phyloP scores from a whole-genome alignment of 2,888 invertebrate species.

The Diarsia dahlii region DNA sequence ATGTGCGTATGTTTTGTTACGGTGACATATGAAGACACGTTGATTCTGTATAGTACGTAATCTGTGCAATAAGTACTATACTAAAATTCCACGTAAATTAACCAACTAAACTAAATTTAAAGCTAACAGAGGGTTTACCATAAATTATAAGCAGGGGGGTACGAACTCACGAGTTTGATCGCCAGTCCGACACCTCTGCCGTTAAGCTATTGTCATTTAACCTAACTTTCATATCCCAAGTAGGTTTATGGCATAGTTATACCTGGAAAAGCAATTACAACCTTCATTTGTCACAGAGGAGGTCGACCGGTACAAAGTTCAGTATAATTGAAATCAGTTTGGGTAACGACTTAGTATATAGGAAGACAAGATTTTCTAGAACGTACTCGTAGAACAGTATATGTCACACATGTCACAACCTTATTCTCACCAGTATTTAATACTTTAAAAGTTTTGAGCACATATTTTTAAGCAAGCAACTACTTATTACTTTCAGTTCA shows the following conservation, averaged over 20 bases:
- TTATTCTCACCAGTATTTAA: conserved; percentile 9
- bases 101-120: conserved; percentile 54
- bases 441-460: conserved; percentile 27
- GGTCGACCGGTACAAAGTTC: conserved; percentile 48
- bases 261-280: conserved; percentile 58
- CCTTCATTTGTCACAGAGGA: conserved; percentile 51
- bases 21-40: neutral
- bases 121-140: conserved; percentile 30
- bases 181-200: conserved; percentile 38
- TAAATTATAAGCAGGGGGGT: conserved; percentile 20
- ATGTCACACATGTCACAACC: conserved; percentile 49
- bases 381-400: conserved; percentile 6
- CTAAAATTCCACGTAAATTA: conserved; percentile 51
- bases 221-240: conserved; percentile 55
- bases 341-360: conserved; percentile 28
- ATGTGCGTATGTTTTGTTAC: conserved; percentile 4
- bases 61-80: conserved; percentile 36
- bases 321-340: conserved; percentile 53
- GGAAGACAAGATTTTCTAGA: conserved; percentile 4
- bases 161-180: conserved; percentile 34
- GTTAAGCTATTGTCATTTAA: conserved; percentile 53
- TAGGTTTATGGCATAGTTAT: conserved; percentile 62
- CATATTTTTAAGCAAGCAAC: conserved; percentile 35
- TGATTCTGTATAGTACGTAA: conserved; percentile 50
- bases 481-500: neutral